Evolutionary conservation across 2,113 vertebrate species (phyloP).

Genomic region (Caracal caracal): DNA sequence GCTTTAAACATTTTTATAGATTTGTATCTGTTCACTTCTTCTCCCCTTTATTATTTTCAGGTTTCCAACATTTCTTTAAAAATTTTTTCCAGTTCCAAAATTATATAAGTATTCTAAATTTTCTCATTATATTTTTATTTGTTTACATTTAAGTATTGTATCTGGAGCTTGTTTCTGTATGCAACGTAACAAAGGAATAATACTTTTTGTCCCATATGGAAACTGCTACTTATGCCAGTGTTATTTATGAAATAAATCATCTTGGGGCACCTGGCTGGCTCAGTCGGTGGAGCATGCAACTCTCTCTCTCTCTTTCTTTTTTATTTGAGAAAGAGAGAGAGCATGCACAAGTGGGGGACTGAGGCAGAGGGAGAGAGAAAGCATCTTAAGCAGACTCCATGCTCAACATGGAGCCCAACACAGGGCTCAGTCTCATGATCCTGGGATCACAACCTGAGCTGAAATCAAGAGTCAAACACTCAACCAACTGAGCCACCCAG

Average conservation of each 20-base stretch:
- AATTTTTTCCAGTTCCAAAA: background rate
- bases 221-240: background rate
- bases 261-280: background rate
- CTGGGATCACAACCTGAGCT: too few species aligned
- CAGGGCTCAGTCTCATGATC: too few species aligned
- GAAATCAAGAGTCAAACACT: too few species aligned
- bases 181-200: background rate
- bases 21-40: slow-evolving; percentile 13
- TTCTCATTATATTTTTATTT: background rate
- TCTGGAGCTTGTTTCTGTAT: slow-evolving; percentile 1
- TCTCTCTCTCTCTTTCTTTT: too few species aligned
- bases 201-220: background rate
- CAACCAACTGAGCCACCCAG: too few species aligned
- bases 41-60: slow-evolving; percentile 21
- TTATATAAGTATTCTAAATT: background rate
- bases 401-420: too few species aligned
- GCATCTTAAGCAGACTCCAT: too few species aligned
- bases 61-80: slow-evolving; percentile 17
- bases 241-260: slow-evolving; percentile 23
- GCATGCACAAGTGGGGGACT: too few species aligned
- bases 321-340: too few species aligned
- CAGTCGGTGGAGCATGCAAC: background rate
- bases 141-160: slow-evolving; percentile 14
- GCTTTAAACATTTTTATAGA: background rate
- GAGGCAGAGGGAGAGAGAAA: too few species aligned